Base-by-base conservation (phyloP, 2,113 vertebrate genomes). In the Tonatia bakeri region DNA sequence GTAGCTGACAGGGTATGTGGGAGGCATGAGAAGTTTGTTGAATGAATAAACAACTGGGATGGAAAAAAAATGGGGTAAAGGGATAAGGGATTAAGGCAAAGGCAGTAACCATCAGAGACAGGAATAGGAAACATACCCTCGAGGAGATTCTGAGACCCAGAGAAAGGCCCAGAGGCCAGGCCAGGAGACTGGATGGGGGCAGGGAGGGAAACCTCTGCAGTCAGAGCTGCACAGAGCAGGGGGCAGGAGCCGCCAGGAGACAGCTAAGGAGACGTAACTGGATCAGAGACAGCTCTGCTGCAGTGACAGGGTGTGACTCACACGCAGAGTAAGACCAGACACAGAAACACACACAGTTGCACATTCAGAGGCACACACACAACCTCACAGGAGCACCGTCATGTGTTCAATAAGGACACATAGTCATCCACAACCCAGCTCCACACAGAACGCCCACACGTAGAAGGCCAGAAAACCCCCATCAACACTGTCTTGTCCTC, bases 241-340 rank as follows among this genome's bases (percentile, higher is more conserved):
- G 91, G 90, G 89, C 1, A 31, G 70, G 79, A 88, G 92, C 87
- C 8, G 1, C 94, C 85, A 47, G 64, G 73, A 97, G 93, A 97
- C 96, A 96, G 94, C 92, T 81, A 50, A 96, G 93, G 92, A 97
- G 91, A 96, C 88, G 91, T 92, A 98, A 97, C 84, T 97, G 97
- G 96, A 98, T 97, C 97, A 96, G 86, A 96, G 61, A 96, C 96
- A 96, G 97, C 94, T 89, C 95, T 91, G 95, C 91, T 93, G 96
- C 96, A 96, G 96, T 93, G 94, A 97, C 94, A 94, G 90, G 94
- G 96, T 52, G 97, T 97, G 97, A 98, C 96, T 97, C 96, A 97
- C 96, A 96, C 95, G 79, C 81, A 93, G 52, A 92, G 90, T 75
- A 95, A 97, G 1, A 19, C 96, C 94, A 97, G 95, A 94, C 94